Evolutionary conservation across 2,888 invertebrate genomes (phyloP), one percentile per base, ranked within the genome.

Genomic region (Stomorhina lunata): DNA sequence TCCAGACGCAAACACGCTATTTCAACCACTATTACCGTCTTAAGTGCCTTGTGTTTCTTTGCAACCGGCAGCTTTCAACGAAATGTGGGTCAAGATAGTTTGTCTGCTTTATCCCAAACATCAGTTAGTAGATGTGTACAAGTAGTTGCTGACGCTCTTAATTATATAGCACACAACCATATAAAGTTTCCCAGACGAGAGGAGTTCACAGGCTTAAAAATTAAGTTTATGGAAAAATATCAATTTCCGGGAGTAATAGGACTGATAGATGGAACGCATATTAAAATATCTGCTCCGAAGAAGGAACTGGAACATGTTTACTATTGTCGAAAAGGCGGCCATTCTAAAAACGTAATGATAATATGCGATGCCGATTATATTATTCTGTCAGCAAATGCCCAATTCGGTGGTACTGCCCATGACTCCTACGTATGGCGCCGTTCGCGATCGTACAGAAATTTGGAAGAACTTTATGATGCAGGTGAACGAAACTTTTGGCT

Each of bases 261-360:
- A 43, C 15, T 43, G 15, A 43, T 43, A 43, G 43, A 43, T 4
- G 15, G 43, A n/a, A 43, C 43, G 15, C 43, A 43, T 15, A 43
- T 43, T 12, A 43, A 43, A 43, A 43, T 43, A 43, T 43, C n/a
- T 12, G 43, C 43, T n/a, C 43, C 15, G 5, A 43, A 43, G 15
- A 43, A n/a, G 15, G 50, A 53, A 53, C 12, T 53, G n/a, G 25
- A 53, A 10, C 27, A 53, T n/a, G 12, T 53, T n/a, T n/a, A 43
- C 15, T 43, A n/a, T n/a, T 43, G 43, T 5, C 43, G 15, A 6
- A 15, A 43, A 43, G 78, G 69, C 4, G 79, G 80, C 0, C 73
- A 80, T 66, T 73, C 71, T 2, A 77, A 71, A 71, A 76, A 81
- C 48, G 65, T 76, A 0, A 45, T 59, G 22, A 71, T 81, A n/a